phyloP scores from a whole-genome alignment of 2,888 invertebrate genomes.

The Drosophila subsilvestris region DNA sequence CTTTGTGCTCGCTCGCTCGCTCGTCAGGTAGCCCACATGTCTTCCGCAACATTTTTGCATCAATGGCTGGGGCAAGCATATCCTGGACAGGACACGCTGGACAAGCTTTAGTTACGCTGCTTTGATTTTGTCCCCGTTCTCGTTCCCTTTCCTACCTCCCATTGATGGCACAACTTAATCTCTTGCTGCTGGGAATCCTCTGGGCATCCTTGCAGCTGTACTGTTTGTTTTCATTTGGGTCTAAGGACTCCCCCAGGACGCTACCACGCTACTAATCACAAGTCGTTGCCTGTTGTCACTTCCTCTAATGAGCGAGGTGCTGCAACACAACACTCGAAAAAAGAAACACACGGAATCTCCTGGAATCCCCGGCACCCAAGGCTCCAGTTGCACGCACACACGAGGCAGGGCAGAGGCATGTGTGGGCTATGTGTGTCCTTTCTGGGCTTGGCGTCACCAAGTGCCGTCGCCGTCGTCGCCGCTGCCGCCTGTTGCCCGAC shows the following conservation, averaged over 20 bases:
- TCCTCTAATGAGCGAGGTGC: constrained; percentile 64
- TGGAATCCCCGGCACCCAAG: constrained; percentile 4
- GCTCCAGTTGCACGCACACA: constrained; percentile 38
- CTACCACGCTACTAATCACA: constrained; percentile 58
- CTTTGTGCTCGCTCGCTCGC: constrained; percentile 52
- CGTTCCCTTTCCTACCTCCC: neutral
- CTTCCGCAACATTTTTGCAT: constrained; percentile 48
- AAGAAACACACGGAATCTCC: constrained; percentile 12
- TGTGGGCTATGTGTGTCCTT: constrained; percentile 47
- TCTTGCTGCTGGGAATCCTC: constrained; percentile 18
- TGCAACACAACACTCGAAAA: constrained; percentile 68
- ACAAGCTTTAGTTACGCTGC: constrained; percentile 74
- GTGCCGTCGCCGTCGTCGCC: constrained; percentile 38
- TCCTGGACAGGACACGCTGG: constrained; percentile 24
- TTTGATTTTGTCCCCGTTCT: constrained; percentile 56
- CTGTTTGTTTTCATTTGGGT: constrained; percentile 45
- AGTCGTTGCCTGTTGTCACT: constrained; percentile 68
- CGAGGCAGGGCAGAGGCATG: neutral
- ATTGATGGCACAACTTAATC: constrained; percentile 60
- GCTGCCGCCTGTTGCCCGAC: constrained; percentile 47
- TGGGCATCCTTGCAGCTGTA: constrained; percentile 49
- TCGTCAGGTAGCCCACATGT: constrained; percentile 53
- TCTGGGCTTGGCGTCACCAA: constrained; percentile 60
- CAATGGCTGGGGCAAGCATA: constrained; percentile 24
- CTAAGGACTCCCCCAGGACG: constrained; percentile 65